Evolutionary conservation across 2,888 invertebrate species (phyloP).

Genomic region (Ceratothoa steindachneri): DNA sequence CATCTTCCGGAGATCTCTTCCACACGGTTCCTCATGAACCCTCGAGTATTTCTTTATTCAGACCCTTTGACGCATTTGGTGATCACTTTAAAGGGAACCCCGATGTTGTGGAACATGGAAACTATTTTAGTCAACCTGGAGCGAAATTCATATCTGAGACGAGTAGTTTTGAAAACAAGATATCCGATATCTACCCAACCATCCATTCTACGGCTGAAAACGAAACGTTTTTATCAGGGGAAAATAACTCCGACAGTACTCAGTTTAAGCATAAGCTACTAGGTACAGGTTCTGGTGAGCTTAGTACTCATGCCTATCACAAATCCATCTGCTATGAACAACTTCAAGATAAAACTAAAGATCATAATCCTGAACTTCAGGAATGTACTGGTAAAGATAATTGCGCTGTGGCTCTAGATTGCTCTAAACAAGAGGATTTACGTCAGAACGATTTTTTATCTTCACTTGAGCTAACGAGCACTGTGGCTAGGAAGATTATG

Average conservation of each 20-base stretch:
- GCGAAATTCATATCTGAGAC: background rate
- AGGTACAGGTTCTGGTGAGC: background rate
- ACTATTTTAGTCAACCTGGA: background rate
- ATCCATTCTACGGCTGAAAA: background rate
- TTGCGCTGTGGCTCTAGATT: conserved; percentile 2
- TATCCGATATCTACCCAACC: background rate
- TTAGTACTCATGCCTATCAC: background rate
- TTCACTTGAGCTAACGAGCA: conserved; percentile 40
- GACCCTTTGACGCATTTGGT: conserved; percentile 32
- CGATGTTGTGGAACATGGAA: conserved; percentile 15
- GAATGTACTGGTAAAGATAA: background rate
- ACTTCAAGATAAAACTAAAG: background rate
- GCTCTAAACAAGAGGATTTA: conserved; percentile 23
- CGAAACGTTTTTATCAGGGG: background rate
- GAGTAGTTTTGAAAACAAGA: background rate
- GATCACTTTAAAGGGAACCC: conserved; percentile 26
- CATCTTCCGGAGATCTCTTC: background rate
- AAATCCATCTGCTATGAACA: background rate
- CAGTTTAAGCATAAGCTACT: background rate
- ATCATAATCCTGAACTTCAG: background rate
- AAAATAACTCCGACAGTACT: background rate
- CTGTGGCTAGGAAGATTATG: conserved; percentile 17
- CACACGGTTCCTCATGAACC: conserved; percentile 18
- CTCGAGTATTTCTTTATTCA: conserved; percentile 25
- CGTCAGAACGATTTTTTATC: conserved; percentile 45